phyloP scores from a whole-genome alignment of 2,113 vertebrate species.

The Hyaena hyaena region DNA sequence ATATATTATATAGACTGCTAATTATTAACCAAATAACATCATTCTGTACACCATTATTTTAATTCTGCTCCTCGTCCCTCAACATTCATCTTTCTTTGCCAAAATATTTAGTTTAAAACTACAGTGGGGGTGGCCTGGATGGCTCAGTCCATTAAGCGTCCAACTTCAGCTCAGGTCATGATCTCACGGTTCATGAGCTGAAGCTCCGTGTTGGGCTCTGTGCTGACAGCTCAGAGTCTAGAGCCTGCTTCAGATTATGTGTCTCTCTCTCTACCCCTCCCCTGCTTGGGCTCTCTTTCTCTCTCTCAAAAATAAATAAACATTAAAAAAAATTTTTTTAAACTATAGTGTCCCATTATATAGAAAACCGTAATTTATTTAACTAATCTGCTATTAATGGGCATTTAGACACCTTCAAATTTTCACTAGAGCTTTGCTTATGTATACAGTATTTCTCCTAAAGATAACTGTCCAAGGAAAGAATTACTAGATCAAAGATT shows the following conservation, averaged over 20 bases:
- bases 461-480: slow-evolving; percentile 48
- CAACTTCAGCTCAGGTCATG: no score
- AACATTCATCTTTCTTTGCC: neutral
- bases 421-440: neutral
- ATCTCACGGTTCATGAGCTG: no score
- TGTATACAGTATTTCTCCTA: slow-evolving; percentile 1
- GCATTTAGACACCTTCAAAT: neutral
- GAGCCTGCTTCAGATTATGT: no score
- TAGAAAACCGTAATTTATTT: neutral
- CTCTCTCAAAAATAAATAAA: no score
- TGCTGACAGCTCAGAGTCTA: no score
- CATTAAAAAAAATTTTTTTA: no score
- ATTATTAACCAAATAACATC: slow-evolving; percentile 19
- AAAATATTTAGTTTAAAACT: slow-evolving; percentile 39
- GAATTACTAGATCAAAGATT: slow-evolving; percentile 31
- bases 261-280: neutral
- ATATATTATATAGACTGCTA: neutral
- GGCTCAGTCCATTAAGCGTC: no score
- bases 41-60: slow-evolving; percentile 16
- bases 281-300: no score
- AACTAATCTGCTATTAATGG: neutral
- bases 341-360: neutral
- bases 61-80: slow-evolving; percentile 30
- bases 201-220: no score
- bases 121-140: neutral